Evolutionary conservation across 2,888 invertebrate genomes (phyloP).

Genomic region (Microplitis manilae): DNA sequence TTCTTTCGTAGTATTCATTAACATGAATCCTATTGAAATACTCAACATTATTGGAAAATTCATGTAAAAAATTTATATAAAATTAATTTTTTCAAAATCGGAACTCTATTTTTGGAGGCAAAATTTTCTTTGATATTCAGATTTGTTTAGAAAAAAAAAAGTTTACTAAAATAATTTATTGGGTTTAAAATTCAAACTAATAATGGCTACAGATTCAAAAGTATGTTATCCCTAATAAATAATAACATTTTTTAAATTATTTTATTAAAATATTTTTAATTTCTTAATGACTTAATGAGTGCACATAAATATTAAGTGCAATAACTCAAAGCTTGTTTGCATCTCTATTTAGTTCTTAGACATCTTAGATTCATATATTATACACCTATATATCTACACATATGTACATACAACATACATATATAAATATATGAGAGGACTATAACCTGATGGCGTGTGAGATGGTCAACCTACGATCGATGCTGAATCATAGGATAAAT

Average conservation of each 20-base stretch:
- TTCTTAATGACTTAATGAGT: constrained; percentile 8
- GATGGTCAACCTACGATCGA: constrained; percentile 46
- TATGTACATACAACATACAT: background rate
- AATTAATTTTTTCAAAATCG: no score
- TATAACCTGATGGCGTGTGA: constrained; percentile 15
- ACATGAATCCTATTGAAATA: no score
- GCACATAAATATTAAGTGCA: constrained; percentile 4
- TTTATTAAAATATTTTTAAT: background rate
- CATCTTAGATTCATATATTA: background rate
- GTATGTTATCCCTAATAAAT: background rate
- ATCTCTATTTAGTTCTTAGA: background rate
- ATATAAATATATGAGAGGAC: background rate
- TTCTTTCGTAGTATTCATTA: no score
- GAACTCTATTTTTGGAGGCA: no score
- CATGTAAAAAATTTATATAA: no score
- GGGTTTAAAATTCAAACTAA: no score
- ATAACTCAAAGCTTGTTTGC: background rate
- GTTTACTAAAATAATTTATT: no score
- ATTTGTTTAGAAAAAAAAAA: no score
- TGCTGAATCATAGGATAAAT: constrained; percentile 56
- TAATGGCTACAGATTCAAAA: background rate
- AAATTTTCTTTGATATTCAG: no score
- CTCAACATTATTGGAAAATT: no score
- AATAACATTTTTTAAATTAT: background rate
- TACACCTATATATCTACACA: background rate